These are phyloP conservation scores for Thermophis baileyi DNA, from an alignment of 2,113 vertebrate genomes.

Conservation along the genomic window DNA sequence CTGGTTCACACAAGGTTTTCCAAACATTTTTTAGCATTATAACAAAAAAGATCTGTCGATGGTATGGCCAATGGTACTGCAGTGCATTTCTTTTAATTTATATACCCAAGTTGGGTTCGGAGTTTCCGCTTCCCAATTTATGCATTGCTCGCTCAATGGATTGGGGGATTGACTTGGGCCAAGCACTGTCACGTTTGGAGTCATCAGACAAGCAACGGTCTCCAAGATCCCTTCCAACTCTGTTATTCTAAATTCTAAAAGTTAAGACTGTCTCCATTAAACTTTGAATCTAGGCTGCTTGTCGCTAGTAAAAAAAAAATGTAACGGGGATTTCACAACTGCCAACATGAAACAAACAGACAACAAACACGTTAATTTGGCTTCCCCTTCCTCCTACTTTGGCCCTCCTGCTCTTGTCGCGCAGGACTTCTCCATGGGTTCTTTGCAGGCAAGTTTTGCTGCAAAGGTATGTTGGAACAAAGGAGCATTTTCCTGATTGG, in stretches of 20 bases:
- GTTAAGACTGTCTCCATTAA: neutral
- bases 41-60: neutral
- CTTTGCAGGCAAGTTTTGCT: neutral
- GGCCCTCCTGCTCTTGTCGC: neutral
- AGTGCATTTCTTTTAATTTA: neutral
- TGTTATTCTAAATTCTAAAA: too few relatives aligned
- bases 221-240: too few relatives aligned
- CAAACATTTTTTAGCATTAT: neutral
- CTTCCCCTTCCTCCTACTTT: too few relatives aligned
- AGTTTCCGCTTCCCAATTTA: neutral
- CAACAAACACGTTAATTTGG: neutral
- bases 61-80: neutral
- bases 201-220: neutral
- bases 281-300: neutral
- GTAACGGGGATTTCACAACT: neutral
- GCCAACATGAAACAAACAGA: neutral
- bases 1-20: neutral
- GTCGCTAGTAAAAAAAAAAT: neutral
- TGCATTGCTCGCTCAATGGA: neutral
- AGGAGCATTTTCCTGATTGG: neutral
- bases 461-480: neutral
- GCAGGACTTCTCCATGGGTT: neutral
- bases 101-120: neutral
- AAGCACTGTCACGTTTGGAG: neutral
- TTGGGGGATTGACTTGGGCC: neutral